A percentile compares a stretch with the other conserved stretches of the same genome.
Evolutionary conservation across 2,888 invertebrate genomes (phyloP).

Genomic region (Labia minor): DNA sequence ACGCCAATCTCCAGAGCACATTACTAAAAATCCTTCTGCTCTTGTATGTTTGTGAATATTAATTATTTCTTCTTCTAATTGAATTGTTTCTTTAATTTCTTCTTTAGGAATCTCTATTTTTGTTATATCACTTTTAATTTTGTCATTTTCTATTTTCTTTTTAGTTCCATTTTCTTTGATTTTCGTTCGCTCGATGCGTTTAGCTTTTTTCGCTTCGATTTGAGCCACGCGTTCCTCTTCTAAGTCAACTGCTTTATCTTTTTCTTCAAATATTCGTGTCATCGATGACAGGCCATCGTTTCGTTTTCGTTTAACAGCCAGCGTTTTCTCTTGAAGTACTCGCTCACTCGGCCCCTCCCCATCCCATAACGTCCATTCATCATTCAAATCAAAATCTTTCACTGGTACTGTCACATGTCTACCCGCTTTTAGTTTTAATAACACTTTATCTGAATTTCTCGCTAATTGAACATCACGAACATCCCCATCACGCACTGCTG

Average conservation of each 20-base stretch:
- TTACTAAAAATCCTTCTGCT: conserved; percentile 42
- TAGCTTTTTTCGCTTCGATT: conserved; percentile 36
- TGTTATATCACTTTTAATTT: conserved; percentile 41
- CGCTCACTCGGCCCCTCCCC: conserved; percentile 55
- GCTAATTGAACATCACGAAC: conserved; percentile 66
- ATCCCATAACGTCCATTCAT: conserved; percentile 47
- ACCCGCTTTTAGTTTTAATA: conserved; percentile 60
- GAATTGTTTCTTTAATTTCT: conserved; percentile 25
- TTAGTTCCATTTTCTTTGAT: conserved; percentile 26
- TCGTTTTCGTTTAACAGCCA: conserved; percentile 42
- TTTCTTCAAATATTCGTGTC: conserved; percentile 66
- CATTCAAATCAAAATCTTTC: conserved; percentile 45
- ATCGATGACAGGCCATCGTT: conserved; percentile 53
- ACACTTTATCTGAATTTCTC: conserved; percentile 60
- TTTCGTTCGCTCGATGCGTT: conserved; percentile 19
- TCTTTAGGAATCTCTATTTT: conserved; percentile 34
- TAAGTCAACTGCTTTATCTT: conserved; percentile 55
- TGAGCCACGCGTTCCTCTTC: conserved; percentile 42
- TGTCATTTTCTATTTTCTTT: conserved; percentile 38
- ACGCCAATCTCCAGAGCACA: conserved; percentile 46
- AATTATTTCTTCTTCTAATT: background rate
- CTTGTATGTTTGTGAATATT: conserved; percentile 41
- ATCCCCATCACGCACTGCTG: conserved; percentile 65
- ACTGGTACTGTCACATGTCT: conserved; percentile 64
- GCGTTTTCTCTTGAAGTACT: conserved; percentile 35